These are phyloP conservation scores for Ailurus styani DNA, from an alignment of 2,113 vertebrate genomes.

Conservation along the genomic window DNA sequence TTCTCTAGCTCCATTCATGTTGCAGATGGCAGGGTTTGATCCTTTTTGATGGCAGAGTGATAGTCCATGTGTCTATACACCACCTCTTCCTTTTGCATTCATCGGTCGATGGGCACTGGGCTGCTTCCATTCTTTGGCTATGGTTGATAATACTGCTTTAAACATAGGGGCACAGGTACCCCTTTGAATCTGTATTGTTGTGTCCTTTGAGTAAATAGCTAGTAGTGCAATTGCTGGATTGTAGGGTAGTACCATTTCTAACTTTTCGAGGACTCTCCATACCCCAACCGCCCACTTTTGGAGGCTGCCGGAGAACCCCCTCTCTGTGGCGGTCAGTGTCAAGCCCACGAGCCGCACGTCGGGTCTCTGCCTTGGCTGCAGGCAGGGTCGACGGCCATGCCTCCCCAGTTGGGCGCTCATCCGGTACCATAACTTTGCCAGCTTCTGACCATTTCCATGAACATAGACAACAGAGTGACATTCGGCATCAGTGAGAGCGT, in stretches of 20 bases:
- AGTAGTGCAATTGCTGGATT: neutral
- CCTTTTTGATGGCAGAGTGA: neutral
- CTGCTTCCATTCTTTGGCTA: neutral
- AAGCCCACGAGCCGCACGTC: accelerated
- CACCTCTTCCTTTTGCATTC: neutral
- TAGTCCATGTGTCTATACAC: neutral
- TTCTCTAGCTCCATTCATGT: neutral
- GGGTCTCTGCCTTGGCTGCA: neutral
- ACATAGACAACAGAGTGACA: neutral
- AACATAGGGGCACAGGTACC: neutral
- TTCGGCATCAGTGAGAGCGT: neutral
- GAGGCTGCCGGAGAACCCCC: neutral
- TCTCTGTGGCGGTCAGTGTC: neutral
- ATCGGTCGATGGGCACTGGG: neutral
- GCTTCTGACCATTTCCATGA: neutral
- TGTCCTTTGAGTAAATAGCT: neutral
- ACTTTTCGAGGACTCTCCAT: neutral
- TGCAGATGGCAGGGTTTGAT: neutral
- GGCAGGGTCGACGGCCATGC: accelerated
- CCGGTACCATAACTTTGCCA: accelerated
- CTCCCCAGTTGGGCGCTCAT: no score
- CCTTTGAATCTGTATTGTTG: neutral
- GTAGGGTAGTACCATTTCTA: neutral
- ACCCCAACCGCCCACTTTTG: neutral
- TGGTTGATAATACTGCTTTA: neutral